Evolutionary conservation across 53 echinoderm and acorn worm species (phyloP), one percentile per base, ranked within the genome.

Genomic region (Apostichopus leukothele): DNA sequence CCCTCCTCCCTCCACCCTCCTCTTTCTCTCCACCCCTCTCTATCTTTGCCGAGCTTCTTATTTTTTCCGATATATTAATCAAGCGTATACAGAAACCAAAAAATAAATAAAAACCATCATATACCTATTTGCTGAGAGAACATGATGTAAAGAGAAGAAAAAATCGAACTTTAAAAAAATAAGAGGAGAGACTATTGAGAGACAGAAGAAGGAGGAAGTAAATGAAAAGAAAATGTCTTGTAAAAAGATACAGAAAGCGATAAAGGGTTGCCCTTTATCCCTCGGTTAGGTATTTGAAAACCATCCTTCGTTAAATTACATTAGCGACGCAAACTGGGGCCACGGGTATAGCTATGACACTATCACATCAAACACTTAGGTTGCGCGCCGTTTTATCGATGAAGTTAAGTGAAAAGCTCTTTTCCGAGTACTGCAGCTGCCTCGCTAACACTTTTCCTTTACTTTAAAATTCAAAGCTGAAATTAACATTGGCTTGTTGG

Each of bases 321-420:
- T 81, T 81, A 81, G 59, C 53, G 81, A 81, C 54, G 55, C 81
- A 81, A 81, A 59, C 81, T 81, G 81, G 81, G 81, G 81, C 81
- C 81, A 81, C 81, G 60, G 60, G 81, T 81, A 25, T 25, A 81
- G 81, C 81, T 23, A 55, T 57, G n/a, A 39, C 57, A 55, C 59
- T 81, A 81, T 81, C 55, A 54, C 57, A 18, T 81, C 53, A 55
- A 39, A 81, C 81, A 81, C 81, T 81, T 81, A 21, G 81, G 18
- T 54, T 81, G 81, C 81, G 11, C 63, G 71, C 59, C 80, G 54
- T 54, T 53, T 81, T 81, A 81, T 81, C 59, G 57, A 81, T 59
- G 81, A 59, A 57, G 81, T 54, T 81, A 81, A 81, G 54, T 81
- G 81, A 81, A 81, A 81, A 81, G 81, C 81, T 81, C 55, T 81